Base-by-base conservation (phyloP, 2,888 invertebrate genomes). In the Drosophila helvetica region DNA sequence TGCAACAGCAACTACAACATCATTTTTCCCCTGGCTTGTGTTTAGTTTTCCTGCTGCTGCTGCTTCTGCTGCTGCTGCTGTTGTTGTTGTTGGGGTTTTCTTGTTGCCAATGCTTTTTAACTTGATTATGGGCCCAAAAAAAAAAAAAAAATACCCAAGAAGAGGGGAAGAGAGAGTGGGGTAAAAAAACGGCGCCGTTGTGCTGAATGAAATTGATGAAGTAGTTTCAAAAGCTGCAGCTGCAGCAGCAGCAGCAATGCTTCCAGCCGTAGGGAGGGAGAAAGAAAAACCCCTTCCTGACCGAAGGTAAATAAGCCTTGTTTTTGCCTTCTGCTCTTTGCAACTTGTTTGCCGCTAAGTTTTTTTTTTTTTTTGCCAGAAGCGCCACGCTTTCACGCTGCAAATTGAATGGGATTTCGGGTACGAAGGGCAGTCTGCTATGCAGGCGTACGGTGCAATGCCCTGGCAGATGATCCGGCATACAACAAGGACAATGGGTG, bases 151-250 rank as follows among this genome's bases (percentile, higher is more conserved):
- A 30, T 47, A 42, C 47, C 65, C 48, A 65, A 53, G 62, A 56
- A 17, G 33, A 30, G 5, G 6, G 25, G 0, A 1, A 9, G 42
- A 33, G 45, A 42, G 42, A 10, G n/a, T 27, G 27, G 30, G 60
- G 55, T 61, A 77, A 67, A 74, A 78, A 75, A 43, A 58, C 66
- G 48, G 45, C 67, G 73, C 64, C 66, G 63, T 62, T 59, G 63
- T 55, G 68, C 65, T 82, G 80, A 82, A 87, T 87, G 80, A 88
- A 82, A 88, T 83, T 83, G 83, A 83, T 83, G 86, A 87, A 83
- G 88, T 85, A 86, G 79, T 74, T 75, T 81, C 54, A 72, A 79
- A 69, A 72, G 72, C 75, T 61, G 74, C 70, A 55, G 63, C 70
- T 62, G 43, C 53, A 18, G 54, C 48, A 54, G 51, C 18, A 45